phyloP scores from a whole-genome alignment of 1,140 invertebrate species.

The Drosophila sulfurigaster region DNA sequence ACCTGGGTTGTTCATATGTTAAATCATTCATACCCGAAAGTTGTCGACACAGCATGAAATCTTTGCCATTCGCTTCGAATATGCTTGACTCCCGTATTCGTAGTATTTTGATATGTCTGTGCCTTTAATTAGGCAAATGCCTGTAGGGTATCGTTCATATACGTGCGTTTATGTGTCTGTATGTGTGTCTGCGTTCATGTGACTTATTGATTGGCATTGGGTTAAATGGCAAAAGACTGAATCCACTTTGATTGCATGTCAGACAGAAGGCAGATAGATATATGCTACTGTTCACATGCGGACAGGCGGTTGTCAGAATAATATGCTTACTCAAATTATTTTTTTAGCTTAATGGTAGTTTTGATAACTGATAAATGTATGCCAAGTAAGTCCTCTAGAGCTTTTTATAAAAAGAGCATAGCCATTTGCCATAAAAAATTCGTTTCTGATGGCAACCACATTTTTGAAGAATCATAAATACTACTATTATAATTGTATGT shows the following conservation, averaged over 20 bases:
- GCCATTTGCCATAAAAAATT: too few species aligned
- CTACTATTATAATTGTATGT: too few species aligned
- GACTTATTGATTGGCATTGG: constrained; percentile 75
- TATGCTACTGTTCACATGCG: neutral
- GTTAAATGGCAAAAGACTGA: constrained; percentile 54
- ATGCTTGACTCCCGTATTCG: constrained; percentile 26
- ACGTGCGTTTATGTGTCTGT: neutral
- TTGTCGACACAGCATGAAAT: constrained; percentile 59
- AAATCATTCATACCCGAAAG: constrained; percentile 63
- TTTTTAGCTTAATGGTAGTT: neutral
- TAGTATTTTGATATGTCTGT: constrained; percentile 63
- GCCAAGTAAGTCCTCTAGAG: too few species aligned
- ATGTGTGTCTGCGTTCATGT: constrained; percentile 33
- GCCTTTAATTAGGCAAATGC: constrained; percentile 78
- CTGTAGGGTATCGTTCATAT: constrained; percentile 44
- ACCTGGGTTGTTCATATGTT: constrained; percentile 31
- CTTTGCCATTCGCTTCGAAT: constrained; percentile 13
- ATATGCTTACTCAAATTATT: constrained; percentile 6
- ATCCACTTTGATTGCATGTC: constrained; percentile 65
- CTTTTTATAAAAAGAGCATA: too few species aligned
- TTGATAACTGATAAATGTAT: too few species aligned
- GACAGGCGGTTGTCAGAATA: constrained; percentile 1
- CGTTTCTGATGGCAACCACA: too few species aligned
- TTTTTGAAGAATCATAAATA: too few species aligned
- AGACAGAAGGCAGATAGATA: constrained; percentile 12